Conservation (phyloP, 35 echinoderm and acorn worm genomes). For the Apostichopus japonicus region DNA sequence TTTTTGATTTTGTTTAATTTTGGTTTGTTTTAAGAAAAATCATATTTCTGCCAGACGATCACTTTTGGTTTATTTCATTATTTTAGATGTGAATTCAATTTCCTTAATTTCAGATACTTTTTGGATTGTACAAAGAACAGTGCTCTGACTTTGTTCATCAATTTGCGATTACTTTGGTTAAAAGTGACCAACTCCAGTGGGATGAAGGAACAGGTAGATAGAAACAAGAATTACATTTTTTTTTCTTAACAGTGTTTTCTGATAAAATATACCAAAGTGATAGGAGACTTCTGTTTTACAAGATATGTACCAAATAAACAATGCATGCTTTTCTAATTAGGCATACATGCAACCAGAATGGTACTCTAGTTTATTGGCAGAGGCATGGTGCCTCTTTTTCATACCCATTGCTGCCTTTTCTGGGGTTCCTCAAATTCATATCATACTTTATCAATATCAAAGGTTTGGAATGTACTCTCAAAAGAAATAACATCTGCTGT, state of each 20-base stretch:
- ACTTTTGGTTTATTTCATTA: neutral
- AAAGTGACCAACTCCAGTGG: neutral
- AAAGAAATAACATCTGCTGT: too few species aligned
- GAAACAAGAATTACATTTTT: neutral
- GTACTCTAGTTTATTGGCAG: neutral
- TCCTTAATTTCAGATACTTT: slow-evolving; percentile 3
- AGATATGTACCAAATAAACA: too few species aligned
- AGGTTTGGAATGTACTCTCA: too few species aligned
- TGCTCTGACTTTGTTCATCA: slow-evolving; percentile 44
- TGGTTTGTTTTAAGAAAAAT: neutral
- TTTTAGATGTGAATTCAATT: neutral
- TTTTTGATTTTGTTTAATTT: too few species aligned
- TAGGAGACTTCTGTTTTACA: too few species aligned
- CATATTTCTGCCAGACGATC: neutral
- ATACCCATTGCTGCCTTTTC: neutral
- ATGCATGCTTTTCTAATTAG: neutral
- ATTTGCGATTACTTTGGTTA: neutral
- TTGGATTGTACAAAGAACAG: slow-evolving; percentile 46
- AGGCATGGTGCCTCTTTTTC: neutral
- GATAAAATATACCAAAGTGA: too few species aligned
- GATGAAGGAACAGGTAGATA: neutral
- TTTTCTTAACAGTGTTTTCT: too few species aligned
- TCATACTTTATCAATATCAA: neutral
- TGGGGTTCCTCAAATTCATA: neutral
- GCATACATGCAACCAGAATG: too few species aligned